phyloP scores from a whole-genome alignment of 1,140 invertebrate species.

The Acromyrmex heyeri region DNA sequence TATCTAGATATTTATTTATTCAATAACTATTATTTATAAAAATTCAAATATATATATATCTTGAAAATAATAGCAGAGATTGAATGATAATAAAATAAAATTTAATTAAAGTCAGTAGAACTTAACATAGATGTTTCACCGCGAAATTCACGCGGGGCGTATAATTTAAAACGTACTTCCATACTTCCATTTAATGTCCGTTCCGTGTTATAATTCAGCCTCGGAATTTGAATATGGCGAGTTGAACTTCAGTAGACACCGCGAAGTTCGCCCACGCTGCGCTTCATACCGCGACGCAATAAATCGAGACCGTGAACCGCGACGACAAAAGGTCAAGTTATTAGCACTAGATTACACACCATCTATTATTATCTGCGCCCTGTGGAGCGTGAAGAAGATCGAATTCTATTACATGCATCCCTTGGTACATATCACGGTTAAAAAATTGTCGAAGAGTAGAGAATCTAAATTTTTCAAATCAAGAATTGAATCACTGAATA shows the following conservation, averaged over 20 bases:
- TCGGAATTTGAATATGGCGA: constrained; percentile 61
- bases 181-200: constrained; percentile 61
- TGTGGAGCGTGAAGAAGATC: constrained; percentile 44
- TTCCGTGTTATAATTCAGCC: constrained; percentile 57
- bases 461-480: constrained; percentile 13
- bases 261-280: constrained; percentile 36
- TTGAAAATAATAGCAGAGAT: background rate
- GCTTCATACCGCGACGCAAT: constrained; percentile 57
- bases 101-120: constrained; percentile 60
- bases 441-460: background rate
- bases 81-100: constrained; percentile 39
- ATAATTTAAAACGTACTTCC: constrained; percentile 60
- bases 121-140: constrained; percentile 53
- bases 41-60: background rate
- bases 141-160: constrained; percentile 41
- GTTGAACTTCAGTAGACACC: constrained; percentile 48
- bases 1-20: background rate
- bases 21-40: constrained; percentile 26
- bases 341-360: constrained; percentile 53
- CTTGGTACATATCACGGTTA: background rate
- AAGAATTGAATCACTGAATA: background rate
- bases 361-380: constrained; percentile 43
- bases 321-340: constrained; percentile 59
- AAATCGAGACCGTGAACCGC: constrained; percentile 62
- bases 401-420: constrained; percentile 28